These are phyloP conservation scores for Baronia brevicornis DNA, from an alignment of 2,888 invertebrate genomes.

Conservation along the genomic window DNA sequence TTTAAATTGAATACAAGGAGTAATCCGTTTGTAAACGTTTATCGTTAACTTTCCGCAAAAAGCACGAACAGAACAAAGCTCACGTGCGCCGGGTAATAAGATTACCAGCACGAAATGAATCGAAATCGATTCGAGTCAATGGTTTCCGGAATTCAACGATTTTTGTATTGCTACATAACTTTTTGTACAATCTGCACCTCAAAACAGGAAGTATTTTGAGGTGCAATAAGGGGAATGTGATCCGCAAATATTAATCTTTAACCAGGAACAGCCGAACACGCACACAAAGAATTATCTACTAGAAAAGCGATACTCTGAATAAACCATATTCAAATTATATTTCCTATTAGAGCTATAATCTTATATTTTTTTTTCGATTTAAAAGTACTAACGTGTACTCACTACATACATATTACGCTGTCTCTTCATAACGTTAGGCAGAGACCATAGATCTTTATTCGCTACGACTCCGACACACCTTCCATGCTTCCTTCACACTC, in stretches of 20 bases:
- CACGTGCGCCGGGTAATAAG: slow-evolving; percentile 64
- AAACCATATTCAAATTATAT: too few relatives aligned
- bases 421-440: too few relatives aligned
- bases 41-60: slow-evolving; percentile 50
- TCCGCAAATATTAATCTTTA: slow-evolving; percentile 40
- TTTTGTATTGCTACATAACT: slow-evolving; percentile 30
- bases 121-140: slow-evolving; percentile 44
- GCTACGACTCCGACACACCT: too few relatives aligned
- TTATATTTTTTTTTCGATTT: too few relatives aligned
- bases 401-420: too few relatives aligned
- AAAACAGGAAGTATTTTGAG: slow-evolving; percentile 46
- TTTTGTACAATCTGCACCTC: slow-evolving; percentile 29
- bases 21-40: slow-evolving; percentile 27
- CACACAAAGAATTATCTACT: too few relatives aligned
- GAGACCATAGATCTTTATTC: too few relatives aligned
- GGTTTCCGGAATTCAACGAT: slow-evolving; percentile 53
- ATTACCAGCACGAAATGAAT: slow-evolving; percentile 48
- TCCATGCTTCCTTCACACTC: too few relatives aligned
- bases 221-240: slow-evolving; percentile 28
- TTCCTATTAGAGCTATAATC: too few relatives aligned
- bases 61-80: slow-evolving; percentile 59
- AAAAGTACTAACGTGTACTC: too few relatives aligned
- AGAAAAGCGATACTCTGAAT: too few relatives aligned
- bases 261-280: slow-evolving; percentile 27
- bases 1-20: slow-evolving; percentile 16